Conservation (phyloP, 1,140 invertebrate species). For the Micrasema minimum region DNA sequence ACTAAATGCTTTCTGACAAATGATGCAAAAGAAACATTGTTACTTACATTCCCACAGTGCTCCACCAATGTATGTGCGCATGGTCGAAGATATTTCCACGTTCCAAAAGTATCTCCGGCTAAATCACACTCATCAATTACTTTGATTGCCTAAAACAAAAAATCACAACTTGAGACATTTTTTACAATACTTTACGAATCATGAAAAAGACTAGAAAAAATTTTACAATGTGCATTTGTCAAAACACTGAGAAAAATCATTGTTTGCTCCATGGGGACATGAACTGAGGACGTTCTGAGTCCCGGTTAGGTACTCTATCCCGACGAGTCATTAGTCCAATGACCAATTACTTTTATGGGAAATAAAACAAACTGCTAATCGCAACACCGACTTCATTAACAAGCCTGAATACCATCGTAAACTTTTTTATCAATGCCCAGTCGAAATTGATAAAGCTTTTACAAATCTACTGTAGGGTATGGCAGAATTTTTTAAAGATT, state of each 20-base stretch:
- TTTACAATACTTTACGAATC: not conserved
- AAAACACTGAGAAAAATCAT: not conserved
- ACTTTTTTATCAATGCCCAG: no score
- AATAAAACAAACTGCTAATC: not conserved
- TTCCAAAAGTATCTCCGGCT: conserved; percentile 82
- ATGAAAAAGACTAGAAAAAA: not conserved
- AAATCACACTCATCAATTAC: conserved; percentile 82
- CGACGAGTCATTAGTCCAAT: not conserved
- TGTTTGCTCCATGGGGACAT: not conserved
- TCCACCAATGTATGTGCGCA: conserved; percentile 97
- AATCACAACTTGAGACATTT: conserved; percentile 3
- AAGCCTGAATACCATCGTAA: no score
- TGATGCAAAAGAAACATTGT: not conserved
- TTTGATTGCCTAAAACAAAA: conserved; percentile 82
- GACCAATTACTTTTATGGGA: no score
- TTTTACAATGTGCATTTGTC: not conserved
- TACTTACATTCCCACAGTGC: conserved; percentile 88
- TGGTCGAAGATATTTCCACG: conserved; percentile 97
- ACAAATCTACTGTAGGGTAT: no score
- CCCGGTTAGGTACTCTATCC: not conserved
- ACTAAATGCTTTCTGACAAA: no score
- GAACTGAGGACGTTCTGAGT: not conserved
- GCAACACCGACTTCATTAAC: no score
- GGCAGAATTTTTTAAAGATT: no score
- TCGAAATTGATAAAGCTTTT: no score